Base-by-base conservation (phyloP, 2,797 vertebrate species). In the Taenioides sp. region DNA sequence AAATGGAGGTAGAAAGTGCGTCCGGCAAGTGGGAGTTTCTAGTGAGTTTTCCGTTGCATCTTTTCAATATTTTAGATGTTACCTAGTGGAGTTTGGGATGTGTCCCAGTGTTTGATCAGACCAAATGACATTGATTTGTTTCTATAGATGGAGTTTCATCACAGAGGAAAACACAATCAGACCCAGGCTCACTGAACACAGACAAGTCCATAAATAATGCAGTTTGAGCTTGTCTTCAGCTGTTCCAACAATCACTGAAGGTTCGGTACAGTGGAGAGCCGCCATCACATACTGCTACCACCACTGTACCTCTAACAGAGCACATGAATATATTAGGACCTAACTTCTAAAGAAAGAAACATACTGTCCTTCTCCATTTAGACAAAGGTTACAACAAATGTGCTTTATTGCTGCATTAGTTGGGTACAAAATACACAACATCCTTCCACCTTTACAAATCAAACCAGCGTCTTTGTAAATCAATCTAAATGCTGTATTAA, bases 51-150 rank as follows among this genome's bases (percentile, higher is more conserved):
- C 84, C 86, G 89, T 81, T 86, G 81, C 78, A 67, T 63, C 71
- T 73, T 78, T 75, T 92, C 85, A 92, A 92, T 94, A 92, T 90
- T 92, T 92, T 54, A 92, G 88, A 77, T n/a, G 23, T 58, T 75
- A 83, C 84, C 84, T 81, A 81, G 78, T 84, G 85, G 82, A 83
- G 75, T 88, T 85, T 88, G 79, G 80, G 81, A 85, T 74, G 76
- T 76, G 82, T 83, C 70, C 72, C 69, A 18, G 71, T 79, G 87
- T 92, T 90, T 92, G 88, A 91, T 92, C 87, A 83, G 71, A 20
- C 67, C 60, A 64, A 74, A 68, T 85, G 80, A 83, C 86, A 90
- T 83, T 89, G 87, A 92, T 90, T 91, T 82, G 85, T 84, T 85
- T 74, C 84, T 62, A 79, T 69, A 81, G 86, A 67, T 27, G 47